Percentiles rank a stretch among this genome's conserved stretches.
Conservation (phyloP, 2,113 vertebrate species). For the Phalacrocorax pelagicus region DNA sequence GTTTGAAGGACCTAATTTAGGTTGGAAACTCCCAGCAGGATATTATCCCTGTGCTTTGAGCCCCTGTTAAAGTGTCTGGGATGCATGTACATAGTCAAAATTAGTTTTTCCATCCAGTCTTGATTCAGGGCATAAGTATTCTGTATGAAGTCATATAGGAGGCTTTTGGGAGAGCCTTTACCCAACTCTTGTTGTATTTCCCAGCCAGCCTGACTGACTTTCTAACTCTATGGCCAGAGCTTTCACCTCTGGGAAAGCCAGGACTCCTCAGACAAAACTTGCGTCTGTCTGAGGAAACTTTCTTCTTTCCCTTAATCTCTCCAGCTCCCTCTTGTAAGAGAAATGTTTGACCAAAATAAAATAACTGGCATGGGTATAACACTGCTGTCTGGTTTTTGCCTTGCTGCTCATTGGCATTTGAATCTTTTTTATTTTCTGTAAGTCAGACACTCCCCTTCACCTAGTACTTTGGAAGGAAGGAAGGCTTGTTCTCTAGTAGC, state of each 20-base stretch:
- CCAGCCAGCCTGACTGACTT: neutral
- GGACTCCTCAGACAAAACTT: neutral
- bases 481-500: neutral
- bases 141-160: neutral
- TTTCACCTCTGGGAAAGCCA: neutral
- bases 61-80: neutral
- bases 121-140: neutral
- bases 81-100: neutral
- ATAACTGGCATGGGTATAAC: neutral
- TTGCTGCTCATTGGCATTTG: neutral
- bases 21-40: neutral
- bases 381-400: neutral
- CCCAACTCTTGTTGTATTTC: neutral
- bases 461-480: neutral
- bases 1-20: neutral
- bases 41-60: neutral
- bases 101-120: neutral
- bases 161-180: neutral
- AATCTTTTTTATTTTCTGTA: neutral
- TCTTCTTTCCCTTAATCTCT: neutral
- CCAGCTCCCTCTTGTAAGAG: neutral
- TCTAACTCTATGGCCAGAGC: neutral
- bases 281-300: neutral
- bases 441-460: neutral
- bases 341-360: neutral